A percentile compares a stretch with the other conserved stretches of the same genome.
These are phyloP conservation scores for Hydrozoanthus tunicans DNA, from an alignment of 64 coral and sea anemone genomes.

Conservation along the genomic window DNA sequence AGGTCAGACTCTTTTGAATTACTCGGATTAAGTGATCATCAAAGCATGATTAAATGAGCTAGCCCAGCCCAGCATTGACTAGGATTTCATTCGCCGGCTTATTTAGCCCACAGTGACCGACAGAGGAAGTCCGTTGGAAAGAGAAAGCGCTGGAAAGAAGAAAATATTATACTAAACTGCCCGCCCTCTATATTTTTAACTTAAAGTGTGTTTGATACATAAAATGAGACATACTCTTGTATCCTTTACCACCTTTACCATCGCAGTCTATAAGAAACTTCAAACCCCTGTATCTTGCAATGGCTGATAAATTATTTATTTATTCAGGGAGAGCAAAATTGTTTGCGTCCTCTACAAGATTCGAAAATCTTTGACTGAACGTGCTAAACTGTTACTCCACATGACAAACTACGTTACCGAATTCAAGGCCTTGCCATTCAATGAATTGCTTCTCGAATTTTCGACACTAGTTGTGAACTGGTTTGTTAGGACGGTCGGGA, in stretches of 20 bases:
- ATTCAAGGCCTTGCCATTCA: background rate
- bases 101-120: background rate
- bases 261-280: background rate
- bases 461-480: too few relatives aligned
- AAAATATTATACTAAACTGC: background rate
- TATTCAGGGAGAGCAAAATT: background rate
- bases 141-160: background rate
- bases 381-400: too few relatives aligned
- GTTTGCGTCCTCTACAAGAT: background rate
- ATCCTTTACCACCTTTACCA: too few relatives aligned
- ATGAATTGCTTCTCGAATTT: too few relatives aligned
- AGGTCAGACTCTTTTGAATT: background rate
- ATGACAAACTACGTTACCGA: too few relatives aligned
- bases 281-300: background rate
- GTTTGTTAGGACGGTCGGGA: too few relatives aligned
- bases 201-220: too few relatives aligned
- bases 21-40: conserved; percentile 13
- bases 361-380: background rate
- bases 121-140: conserved; percentile 1
- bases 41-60: conserved; percentile 16
- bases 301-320: background rate
- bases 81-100: background rate
- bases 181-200: background rate
- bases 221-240: too few relatives aligned
- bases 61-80: conserved; percentile 18